Evolutionary conservation across 2,113 vertebrate species (phyloP), one percentile per base, ranked within the genome.

Genomic region (Dasypus novemcinctus): DNA sequence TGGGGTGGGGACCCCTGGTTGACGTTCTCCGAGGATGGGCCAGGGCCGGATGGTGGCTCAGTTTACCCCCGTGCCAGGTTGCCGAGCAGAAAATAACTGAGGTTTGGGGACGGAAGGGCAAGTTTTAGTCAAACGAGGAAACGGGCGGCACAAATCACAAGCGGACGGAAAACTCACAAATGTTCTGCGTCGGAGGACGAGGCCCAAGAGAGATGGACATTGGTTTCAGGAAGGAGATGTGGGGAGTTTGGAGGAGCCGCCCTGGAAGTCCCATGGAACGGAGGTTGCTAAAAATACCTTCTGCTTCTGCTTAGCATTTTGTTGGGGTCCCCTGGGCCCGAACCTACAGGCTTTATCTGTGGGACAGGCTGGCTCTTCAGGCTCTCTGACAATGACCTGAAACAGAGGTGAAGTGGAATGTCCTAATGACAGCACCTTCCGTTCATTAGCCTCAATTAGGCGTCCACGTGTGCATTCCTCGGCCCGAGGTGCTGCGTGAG

Each of bases 111-210:
- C 49, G 78, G 54, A 92, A 33, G 52, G 52, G 11, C 66, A 63
- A 20, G n/a, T 84, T 84, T 92, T 63, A 54, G 71, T 63, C 82
- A 41, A 49, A 86, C 33, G 59, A 83, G 69, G 91, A 85, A 90
- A 64, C 52, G 41, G 66, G 75, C 4, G 9, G 25, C 54, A 27
- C 41, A 43, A 59, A n/a, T 75, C n/a, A 71, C 52, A 46, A 76
- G 31, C 46, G 63, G 57, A 69, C 12, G 7, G 83, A 95, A 95
- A 93, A 84, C 69, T 33, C n/a, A 25, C 21, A 43, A 52, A 43
- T 31, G 36, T 59, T 13, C 63, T 31, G 25, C 61, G 17, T 57
- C n/a, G 46, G 41, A 83, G 61, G 72, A 31, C 27, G 57, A 87
- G 64, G 38, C 72, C 64, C 80, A n/a, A 14, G 33, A 1, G 7